Evolutionary conservation across 2,888 invertebrate species (phyloP), one percentile per base, ranked within the genome.

Genomic region (Masnerella sp.): DNA sequence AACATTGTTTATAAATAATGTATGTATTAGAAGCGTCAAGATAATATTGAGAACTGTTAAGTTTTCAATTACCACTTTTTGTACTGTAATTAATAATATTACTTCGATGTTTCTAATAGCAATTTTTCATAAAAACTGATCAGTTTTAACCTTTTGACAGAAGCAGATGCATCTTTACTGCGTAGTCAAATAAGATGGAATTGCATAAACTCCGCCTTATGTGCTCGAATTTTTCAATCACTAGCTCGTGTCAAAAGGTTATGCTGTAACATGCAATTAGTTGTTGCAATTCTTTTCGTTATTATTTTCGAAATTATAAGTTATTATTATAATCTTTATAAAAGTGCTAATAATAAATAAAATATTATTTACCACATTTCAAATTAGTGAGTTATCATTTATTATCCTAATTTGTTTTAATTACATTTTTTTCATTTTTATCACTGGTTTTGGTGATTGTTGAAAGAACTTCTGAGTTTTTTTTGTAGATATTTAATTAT

Each of bases 71-170:
- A 56, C 22, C 36, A 68, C 40, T 68, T 58, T 68, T 68, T 68
- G 58, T 68, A 58, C 58, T 67, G 36, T 58, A 58, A 58, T 56
- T 58, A 42, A 40, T 58, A 67, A 58, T 67, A 67, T 67, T 67
- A 67, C 67, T 67, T 67, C 56, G 58, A 67, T 65, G 65, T 65
- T 65, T 67, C 67, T 67, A 67, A 67, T 67, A 49, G 45, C 28
- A 34, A 42, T 56, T 58, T 67, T 67, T 58, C 49, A 65, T 56
- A 45, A n/a, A 47, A 34, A 12, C 5, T 12, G 12, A 32, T 8
- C 7, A 14, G 20, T 20, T 0, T 52, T 47, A 47, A 56, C 32
- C 56, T 65, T 65, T 65, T 65, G 65, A 54, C 45, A 38, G 47
- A 9, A 9, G 12, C 45, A 52, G 18, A 45, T 45, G 38, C 32